phyloP scores from a whole-genome alignment of 1,140 invertebrate genomes.

The Orius laevigatus region DNA sequence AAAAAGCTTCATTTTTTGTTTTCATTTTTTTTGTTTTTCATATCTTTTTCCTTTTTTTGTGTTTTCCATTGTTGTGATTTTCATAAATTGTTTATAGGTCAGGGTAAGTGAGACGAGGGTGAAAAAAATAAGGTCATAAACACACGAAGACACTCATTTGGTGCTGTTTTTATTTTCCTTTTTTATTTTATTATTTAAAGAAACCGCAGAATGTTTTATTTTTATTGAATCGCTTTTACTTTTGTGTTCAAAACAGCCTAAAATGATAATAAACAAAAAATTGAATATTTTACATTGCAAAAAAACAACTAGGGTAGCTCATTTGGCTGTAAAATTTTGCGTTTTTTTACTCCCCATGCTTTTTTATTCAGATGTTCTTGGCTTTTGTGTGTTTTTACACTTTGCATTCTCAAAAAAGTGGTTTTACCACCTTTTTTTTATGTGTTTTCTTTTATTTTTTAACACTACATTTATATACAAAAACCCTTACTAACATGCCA shows the following conservation, averaged over 20 bases:
- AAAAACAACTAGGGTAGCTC: not conserved
- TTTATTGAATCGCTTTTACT: conserved; percentile 1
- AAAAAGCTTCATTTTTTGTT: no score
- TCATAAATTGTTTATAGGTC: conserved; percentile 15
- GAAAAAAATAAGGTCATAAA: not conserved
- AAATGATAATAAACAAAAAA: not conserved
- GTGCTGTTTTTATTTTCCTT: conserved; percentile 12
- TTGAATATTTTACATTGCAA: no score
- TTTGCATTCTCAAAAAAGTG: not conserved
- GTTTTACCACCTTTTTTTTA: not conserved
- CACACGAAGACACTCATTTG: conserved; percentile 6
- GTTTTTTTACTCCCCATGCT: not conserved
- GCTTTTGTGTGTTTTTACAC: no score
- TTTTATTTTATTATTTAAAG: conserved; percentile 4
- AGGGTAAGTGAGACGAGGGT: conserved; percentile 17
- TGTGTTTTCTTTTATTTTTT: conserved; percentile 7
- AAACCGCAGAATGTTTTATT: not conserved
- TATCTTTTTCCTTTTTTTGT: not conserved
- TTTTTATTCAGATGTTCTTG: no score
- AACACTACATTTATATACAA: conserved; percentile 1
- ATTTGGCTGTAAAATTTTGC: not conserved
- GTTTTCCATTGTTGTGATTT: not conserved
- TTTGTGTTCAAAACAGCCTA: not conserved
- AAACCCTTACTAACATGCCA: not conserved
- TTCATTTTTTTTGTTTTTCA: conserved; percentile 3